phyloP scores from a whole-genome alignment of 2,888 invertebrate genomes.

The Corbicula japonica region DNA sequence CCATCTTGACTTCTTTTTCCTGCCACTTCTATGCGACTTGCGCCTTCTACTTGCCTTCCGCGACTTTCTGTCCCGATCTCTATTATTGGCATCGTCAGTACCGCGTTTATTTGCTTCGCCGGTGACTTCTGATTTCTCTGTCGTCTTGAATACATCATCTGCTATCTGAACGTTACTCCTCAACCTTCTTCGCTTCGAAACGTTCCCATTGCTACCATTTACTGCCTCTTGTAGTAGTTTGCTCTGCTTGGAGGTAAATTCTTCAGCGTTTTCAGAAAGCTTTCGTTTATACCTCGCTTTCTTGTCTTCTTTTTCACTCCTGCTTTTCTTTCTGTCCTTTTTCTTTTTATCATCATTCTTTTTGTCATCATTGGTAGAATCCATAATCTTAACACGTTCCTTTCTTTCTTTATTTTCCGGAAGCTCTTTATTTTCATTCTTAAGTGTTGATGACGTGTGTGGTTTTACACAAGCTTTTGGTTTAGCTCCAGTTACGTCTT shows the following conservation, averaged over 20 bases:
- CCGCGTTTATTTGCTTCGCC: too few relatives aligned
- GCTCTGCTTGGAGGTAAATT: too few relatives aligned
- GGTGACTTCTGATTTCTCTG: too few relatives aligned
- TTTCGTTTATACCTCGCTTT: too few relatives aligned
- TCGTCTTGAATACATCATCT: too few relatives aligned
- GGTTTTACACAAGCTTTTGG: constrained; percentile 8
- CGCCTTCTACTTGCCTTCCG: neutral
- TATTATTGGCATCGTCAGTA: neutral
- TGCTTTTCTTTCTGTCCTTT: too few relatives aligned
- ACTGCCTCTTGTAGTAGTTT: too few relatives aligned
- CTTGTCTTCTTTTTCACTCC: too few relatives aligned
- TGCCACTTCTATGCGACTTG: neutral
- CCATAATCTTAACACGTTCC: neutral
- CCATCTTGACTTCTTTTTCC: neutral
- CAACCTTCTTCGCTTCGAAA: too few relatives aligned
- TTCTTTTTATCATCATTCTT: neutral
- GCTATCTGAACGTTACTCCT: too few relatives aligned
- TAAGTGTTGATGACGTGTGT: neutral
- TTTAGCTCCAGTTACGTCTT: neutral
- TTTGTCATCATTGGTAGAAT: neutral
- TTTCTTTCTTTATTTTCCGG: neutral
- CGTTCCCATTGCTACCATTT: too few relatives aligned
- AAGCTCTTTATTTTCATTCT: neutral
- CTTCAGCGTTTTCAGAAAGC: too few relatives aligned
- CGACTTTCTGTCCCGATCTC: neutral